Evolutionary conservation across 2,888 invertebrate genomes (phyloP).

Genomic region (Drosophila macrospina): DNA sequence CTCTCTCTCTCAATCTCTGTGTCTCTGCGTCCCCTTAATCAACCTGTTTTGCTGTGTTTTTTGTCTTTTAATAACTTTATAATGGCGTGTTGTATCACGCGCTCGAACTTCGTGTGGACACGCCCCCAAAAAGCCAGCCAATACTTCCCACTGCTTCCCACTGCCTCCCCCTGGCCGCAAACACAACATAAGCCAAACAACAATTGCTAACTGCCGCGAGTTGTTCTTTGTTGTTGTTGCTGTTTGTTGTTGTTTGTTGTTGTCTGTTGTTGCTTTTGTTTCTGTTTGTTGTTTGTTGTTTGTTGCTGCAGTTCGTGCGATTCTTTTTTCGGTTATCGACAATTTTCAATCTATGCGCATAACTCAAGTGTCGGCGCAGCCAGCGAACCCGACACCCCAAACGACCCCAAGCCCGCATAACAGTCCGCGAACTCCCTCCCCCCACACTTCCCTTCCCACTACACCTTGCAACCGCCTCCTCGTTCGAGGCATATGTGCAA

Average conservation of each 20-base stretch:
- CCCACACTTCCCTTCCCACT: background rate
- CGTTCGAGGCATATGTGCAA: constrained; percentile 75
- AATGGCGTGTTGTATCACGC: constrained; percentile 80
- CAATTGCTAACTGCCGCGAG: constrained; percentile 57
- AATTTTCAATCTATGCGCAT: constrained; percentile 80
- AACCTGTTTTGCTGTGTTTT: constrained; percentile 57
- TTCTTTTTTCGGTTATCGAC: constrained; percentile 80
- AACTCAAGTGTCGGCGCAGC: constrained; percentile 73
- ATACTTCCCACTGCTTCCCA: constrained; percentile 9
- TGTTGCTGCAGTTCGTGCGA: constrained; percentile 70
- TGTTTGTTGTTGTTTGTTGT: constrained; percentile 43
- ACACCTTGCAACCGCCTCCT: background rate
- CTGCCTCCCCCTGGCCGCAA: constrained; percentile 4
- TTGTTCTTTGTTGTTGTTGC: constrained; percentile 35
- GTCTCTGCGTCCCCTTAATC: background rate
- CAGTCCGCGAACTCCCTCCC: constrained; percentile 36
- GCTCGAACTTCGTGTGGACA: constrained; percentile 69
- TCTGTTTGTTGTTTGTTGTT: constrained; percentile 41
- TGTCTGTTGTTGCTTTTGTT: constrained; percentile 21
- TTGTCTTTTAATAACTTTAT: constrained; percentile 83
- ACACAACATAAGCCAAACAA: constrained; percentile 42
- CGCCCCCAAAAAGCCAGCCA: constrained; percentile 56
- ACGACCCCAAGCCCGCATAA: constrained; percentile 67
- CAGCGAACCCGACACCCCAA: constrained; percentile 56
- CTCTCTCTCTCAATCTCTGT: background rate